phyloP scores from a whole-genome alignment of 2,888 invertebrate species.

The Glaucopsyche alexis region DNA sequence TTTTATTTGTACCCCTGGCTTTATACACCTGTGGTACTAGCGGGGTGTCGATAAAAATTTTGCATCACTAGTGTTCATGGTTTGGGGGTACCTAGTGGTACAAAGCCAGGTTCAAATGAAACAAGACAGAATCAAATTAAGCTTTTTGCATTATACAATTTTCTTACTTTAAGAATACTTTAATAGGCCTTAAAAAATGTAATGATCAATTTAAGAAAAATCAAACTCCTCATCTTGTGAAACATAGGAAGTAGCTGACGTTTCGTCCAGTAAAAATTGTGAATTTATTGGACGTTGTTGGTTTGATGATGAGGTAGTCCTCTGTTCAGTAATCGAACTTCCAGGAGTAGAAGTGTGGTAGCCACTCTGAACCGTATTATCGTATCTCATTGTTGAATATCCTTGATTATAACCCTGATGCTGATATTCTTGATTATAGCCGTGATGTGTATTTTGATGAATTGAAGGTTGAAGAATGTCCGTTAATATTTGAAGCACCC shows the following conservation, averaged over 20 bases:
- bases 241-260: constrained; percentile 36
- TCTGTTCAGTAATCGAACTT: constrained; percentile 32
- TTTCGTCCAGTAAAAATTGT: constrained; percentile 30
- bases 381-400: constrained; percentile 36
- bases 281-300: constrained; percentile 37
- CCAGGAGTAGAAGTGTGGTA: too few species aligned
- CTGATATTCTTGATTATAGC: constrained; percentile 26
- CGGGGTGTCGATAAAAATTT: too few species aligned
- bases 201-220: constrained; percentile 18
- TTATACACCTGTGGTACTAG: too few species aligned
- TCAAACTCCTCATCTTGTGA: constrained; percentile 33
- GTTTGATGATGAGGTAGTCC: constrained; percentile 32
- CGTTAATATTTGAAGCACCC: constrained; percentile 40
- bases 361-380: constrained; percentile 23
- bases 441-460: constrained; percentile 33
- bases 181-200: constrained; percentile 34
- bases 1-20: too few species aligned
- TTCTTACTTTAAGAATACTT: constrained; percentile 29
- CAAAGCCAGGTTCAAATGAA: too few species aligned
- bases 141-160: background rate
- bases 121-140: too few species aligned
- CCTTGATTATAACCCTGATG: constrained; percentile 37
- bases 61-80: too few species aligned
- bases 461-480: constrained; percentile 41
- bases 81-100: too few species aligned